Percentiles rank a stretch among this genome's conserved stretches.
Evolutionary conservation across 2,888 invertebrate species (phyloP).

Genomic region (Chouioia cunea): DNA sequence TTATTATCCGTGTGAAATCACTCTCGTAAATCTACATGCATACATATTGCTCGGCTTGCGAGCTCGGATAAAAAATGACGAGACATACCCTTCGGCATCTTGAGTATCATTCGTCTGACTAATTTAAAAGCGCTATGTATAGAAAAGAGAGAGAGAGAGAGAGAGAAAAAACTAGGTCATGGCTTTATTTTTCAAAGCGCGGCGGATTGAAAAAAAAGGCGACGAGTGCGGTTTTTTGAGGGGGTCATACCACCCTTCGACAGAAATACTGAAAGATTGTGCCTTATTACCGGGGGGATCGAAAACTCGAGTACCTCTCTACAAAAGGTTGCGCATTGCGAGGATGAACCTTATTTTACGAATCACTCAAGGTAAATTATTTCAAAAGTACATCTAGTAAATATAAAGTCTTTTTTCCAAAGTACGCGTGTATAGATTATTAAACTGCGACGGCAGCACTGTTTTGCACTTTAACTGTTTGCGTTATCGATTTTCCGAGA

Average conservation of each 20-base stretch:
- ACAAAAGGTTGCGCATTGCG: too few species aligned
- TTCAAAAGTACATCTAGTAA: too few species aligned
- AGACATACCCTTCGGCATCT: background rate
- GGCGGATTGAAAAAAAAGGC: background rate
- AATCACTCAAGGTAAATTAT: too few species aligned
- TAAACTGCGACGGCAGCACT: background rate
- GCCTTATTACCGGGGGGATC: slow-evolving; percentile 19
- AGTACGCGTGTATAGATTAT: background rate
- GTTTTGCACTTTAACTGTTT: slow-evolving; percentile 25
- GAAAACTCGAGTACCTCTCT: too few species aligned
- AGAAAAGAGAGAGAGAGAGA: background rate
- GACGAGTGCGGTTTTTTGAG: background rate
- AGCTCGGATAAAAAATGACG: too few species aligned
- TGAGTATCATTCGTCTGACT: slow-evolving; percentile 15
- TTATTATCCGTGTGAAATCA: too few species aligned
- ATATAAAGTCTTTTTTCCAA: too few species aligned
- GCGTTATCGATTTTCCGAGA: slow-evolving; percentile 28
- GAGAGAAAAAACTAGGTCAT: slow-evolving; percentile 12
- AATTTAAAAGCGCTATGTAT: slow-evolving; percentile 13
- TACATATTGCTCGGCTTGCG: too few species aligned
- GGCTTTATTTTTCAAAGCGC: slow-evolving; percentile 20
- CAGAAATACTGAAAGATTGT: slow-evolving; percentile 6
- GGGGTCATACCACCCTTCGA: background rate
- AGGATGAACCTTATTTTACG: too few species aligned
- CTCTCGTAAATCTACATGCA: too few species aligned